phyloP scores from a whole-genome alignment of 2,888 invertebrate species.

The Hydraecia micacea region DNA sequence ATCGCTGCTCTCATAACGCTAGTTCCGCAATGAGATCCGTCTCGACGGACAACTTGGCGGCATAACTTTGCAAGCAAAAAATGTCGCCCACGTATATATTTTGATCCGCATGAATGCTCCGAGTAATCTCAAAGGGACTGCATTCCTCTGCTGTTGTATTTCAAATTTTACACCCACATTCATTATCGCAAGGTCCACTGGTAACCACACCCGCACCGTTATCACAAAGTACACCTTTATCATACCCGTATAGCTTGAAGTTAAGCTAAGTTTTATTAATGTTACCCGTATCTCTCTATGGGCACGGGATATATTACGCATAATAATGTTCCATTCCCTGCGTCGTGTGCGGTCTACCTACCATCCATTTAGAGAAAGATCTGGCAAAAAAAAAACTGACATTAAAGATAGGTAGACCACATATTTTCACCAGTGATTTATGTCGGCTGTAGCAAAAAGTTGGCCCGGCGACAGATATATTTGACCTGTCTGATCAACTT shows the following conservation, averaged over 20 bases:
- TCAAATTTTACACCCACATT: slow-evolving; percentile 70
- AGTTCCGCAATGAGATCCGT: slow-evolving; percentile 73
- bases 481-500: slow-evolving; percentile 63
- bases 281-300: slow-evolving; percentile 56
- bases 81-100: slow-evolving; percentile 62
- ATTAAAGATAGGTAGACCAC: slow-evolving; percentile 50
- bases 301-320: slow-evolving; percentile 51
- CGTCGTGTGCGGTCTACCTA: slow-evolving; percentile 74
- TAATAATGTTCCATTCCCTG: slow-evolving; percentile 61
- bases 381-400: slow-evolving; percentile 68
- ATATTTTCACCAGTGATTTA: slow-evolving; percentile 62
- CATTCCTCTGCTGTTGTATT: slow-evolving; percentile 63
- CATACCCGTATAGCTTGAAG: slow-evolving; percentile 63
- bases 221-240: slow-evolving; percentile 68
- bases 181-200: slow-evolving; percentile 71
- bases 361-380: slow-evolving; percentile 67
- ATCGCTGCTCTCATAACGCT: slow-evolving; percentile 65
- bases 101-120: slow-evolving; percentile 67
- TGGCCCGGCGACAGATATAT: slow-evolving; percentile 50
- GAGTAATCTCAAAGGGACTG: slow-evolving; percentile 68
- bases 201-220: slow-evolving; percentile 70
- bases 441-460: slow-evolving; percentile 58
- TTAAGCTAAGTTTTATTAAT: slow-evolving; percentile 57
- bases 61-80: slow-evolving; percentile 65
- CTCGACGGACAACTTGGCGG: slow-evolving; percentile 47